Evolutionary conservation across 2,797 vertebrate genomes (phyloP).

Genomic region (Hemibagrus guttatus): DNA sequence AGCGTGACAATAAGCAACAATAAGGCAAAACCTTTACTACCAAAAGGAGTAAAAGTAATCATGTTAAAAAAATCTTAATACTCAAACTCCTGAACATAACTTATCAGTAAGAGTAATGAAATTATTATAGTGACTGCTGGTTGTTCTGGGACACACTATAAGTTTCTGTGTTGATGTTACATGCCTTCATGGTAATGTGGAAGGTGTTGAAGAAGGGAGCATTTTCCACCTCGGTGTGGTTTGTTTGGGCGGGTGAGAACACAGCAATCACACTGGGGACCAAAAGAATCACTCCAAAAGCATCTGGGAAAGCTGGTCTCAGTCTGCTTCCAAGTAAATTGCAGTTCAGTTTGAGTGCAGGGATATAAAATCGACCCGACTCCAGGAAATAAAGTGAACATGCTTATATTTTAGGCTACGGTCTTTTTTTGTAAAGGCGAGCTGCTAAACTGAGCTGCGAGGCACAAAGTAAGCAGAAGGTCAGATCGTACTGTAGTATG

Average conservation of each 20-base stretch:
- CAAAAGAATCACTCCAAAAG: background rate
- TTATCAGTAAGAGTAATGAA: background rate
- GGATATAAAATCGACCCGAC: background rate
- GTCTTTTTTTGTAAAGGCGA: background rate
- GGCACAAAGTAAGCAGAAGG: background rate
- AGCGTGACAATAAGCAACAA: too few species aligned
- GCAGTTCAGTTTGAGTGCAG: background rate
- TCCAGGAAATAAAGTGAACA: background rate
- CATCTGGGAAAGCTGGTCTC: background rate
- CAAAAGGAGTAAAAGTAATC: background rate
- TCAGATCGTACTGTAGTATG: background rate
- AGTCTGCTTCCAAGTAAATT: background rate
- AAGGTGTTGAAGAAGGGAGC: background rate
- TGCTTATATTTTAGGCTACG: slow-evolving; percentile 3
- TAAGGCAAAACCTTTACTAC: too few species aligned
- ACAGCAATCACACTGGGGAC: slow-evolving; percentile 1
- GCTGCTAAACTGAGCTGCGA: background rate
- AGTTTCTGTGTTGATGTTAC: background rate
- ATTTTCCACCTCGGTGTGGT: background rate
- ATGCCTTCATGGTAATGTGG: too few species aligned
- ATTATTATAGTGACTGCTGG: background rate
- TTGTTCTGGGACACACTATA: background rate
- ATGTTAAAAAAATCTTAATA: background rate
- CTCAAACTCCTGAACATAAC: background rate
- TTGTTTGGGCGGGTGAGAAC: background rate